These are phyloP conservation scores for Felis chaus DNA, from an alignment of 2,113 vertebrate species.

Conservation along the genomic window DNA sequence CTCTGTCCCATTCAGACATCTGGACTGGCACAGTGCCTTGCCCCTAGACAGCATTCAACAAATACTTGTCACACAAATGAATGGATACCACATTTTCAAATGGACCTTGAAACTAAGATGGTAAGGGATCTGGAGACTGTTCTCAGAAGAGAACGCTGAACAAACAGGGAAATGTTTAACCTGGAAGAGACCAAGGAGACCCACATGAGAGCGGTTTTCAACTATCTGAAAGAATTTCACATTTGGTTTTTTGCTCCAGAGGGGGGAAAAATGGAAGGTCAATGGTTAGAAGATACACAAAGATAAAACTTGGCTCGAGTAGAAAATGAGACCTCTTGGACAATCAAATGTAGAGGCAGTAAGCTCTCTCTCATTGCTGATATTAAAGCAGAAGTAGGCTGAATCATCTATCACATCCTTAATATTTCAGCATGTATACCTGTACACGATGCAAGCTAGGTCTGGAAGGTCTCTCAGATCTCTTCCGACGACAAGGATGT, in stretches of 20 bases:
- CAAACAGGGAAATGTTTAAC: slow-evolving; percentile 40
- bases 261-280: background rate
- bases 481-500: background rate
- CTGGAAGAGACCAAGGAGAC: slow-evolving; percentile 35
- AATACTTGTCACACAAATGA: slow-evolving; percentile 38
- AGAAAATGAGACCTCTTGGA: background rate
- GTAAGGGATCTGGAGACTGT: slow-evolving; percentile 47
- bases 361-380: background rate
- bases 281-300: background rate
- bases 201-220: slow-evolving; percentile 49
- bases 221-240: slow-evolving; percentile 29
- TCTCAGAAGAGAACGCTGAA: slow-evolving; percentile 52
- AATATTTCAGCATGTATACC: background rate
- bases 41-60: slow-evolving; percentile 26
- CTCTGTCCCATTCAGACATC: background rate
- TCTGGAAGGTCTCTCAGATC: background rate
- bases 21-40: background rate
- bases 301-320: background rate
- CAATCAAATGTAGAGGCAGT: background rate
- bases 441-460: background rate
- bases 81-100: slow-evolving; percentile 46
- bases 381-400: background rate
- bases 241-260: slow-evolving; percentile 47
- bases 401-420: background rate
- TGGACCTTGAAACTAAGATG: slow-evolving; percentile 21